A percentile compares a stretch with the other conserved stretches of the same genome.
Conservation (phyloP, 2,888 invertebrate species). For the Nasonia oneida region DNA sequence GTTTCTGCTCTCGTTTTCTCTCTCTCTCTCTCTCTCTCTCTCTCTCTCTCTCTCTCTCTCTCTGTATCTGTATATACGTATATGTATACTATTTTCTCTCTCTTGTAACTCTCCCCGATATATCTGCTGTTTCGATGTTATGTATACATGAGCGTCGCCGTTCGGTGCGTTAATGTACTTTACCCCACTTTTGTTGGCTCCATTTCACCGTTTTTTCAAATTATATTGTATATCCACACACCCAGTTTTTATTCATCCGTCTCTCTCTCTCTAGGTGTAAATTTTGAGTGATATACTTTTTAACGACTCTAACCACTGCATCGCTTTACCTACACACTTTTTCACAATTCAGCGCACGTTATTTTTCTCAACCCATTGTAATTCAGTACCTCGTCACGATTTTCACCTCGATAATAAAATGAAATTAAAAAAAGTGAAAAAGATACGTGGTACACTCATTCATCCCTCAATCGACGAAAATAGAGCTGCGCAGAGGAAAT, state of each 20-base stretch:
- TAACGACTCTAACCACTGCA: not conserved
- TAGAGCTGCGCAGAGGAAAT: not conserved
- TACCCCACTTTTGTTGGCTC: not conserved
- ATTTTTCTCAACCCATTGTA: not conserved
- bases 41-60: not conserved
- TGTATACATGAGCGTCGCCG: not conserved
- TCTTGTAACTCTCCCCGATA: not conserved
- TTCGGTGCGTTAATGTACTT: not conserved
- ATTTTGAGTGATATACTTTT: not conserved
- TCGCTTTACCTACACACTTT: not conserved
- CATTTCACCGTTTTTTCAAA: conserved; percentile 9
- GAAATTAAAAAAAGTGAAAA: not conserved
- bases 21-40: not conserved
- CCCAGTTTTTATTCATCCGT: not conserved
- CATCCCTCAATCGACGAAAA: not conserved
- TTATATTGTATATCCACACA: not conserved
- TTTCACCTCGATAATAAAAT: not conserved
- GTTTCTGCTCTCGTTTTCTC: not conserved
- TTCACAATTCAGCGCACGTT: not conserved
- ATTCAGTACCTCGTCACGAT: not conserved
- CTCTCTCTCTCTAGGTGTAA: not conserved
- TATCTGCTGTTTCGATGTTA: not conserved
- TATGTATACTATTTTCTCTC: not conserved
- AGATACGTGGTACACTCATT: not conserved
- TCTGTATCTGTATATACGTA: not conserved